Evolutionary conservation across 2,888 invertebrate species (phyloP).

Genomic region (Agapetus fuscipes): DNA sequence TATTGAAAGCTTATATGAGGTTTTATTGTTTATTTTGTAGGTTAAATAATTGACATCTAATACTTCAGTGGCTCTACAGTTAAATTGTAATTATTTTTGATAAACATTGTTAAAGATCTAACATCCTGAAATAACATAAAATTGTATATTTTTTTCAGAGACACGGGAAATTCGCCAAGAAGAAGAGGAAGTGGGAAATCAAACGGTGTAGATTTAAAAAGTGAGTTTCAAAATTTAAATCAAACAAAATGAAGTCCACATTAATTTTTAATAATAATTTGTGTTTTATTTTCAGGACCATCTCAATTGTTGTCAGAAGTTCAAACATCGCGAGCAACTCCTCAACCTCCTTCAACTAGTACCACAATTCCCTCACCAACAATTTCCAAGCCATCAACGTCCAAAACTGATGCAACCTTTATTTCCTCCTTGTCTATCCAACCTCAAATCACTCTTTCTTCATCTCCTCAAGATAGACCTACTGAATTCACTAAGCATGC

Average conservation of each 20-base stretch:
- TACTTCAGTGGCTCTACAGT: too few species aligned
- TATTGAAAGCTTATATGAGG: too few species aligned
- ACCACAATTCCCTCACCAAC: neutral
- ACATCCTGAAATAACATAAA: too few species aligned
- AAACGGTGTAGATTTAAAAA: constrained; percentile 36
- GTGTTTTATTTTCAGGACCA: constrained; percentile 43
- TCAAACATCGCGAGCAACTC: constrained; percentile 31
- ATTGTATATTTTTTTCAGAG: constrained; percentile 44
- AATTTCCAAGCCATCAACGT: neutral
- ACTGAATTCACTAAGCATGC: neutral
- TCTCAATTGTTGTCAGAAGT: constrained; percentile 37
- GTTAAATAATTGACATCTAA: too few species aligned
- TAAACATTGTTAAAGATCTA: too few species aligned
- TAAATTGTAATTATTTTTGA: too few species aligned
- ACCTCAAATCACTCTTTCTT: neutral
- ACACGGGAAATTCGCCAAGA: constrained; percentile 53
- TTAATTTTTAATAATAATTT: too few species aligned
- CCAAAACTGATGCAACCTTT: too few species aligned
- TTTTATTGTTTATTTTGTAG: too few species aligned
- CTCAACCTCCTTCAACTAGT: constrained; percentile 24
- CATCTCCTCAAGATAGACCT: neutral
- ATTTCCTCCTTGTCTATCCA: neutral
- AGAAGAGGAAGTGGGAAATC: constrained; percentile 41
- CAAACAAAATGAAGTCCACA: too few species aligned
- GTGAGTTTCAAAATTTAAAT: too few species aligned